Evolutionary conservation across 1,140 invertebrate genomes (phyloP).

Genomic region (Oppia nitens): DNA sequence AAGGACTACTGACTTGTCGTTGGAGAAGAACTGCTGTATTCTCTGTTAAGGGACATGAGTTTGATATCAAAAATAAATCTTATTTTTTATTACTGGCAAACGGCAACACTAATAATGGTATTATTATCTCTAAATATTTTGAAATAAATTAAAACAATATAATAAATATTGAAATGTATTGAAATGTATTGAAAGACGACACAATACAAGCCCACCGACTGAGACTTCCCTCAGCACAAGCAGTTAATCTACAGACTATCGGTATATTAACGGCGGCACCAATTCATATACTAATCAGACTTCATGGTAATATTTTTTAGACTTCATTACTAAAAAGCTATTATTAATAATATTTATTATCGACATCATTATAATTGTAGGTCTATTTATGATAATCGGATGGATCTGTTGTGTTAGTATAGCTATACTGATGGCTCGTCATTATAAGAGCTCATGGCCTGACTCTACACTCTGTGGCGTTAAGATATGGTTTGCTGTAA

Average conservation of each 20-base stretch:
- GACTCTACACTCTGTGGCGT: slow-evolving; percentile 59
- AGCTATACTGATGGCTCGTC: slow-evolving; percentile 72
- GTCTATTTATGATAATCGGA: slow-evolving; percentile 63
- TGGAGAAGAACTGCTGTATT: neutral
- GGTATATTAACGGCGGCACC: neutral
- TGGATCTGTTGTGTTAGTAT: slow-evolving; percentile 80
- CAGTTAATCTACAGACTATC: slow-evolving; percentile 6
- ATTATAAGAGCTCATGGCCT: slow-evolving; percentile 79
- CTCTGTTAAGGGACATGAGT: neutral
- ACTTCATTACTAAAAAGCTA: neutral
- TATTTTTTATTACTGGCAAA: slow-evolving; percentile 2
- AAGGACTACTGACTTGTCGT: neutral
- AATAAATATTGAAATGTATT: neutral
- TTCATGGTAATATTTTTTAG: slow-evolving; percentile 45
- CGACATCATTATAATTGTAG: slow-evolving; percentile 31
- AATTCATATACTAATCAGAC: neutral
- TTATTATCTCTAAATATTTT: neutral
- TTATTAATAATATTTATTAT: neutral
- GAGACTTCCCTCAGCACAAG: neutral
- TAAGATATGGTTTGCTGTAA: slow-evolving; percentile 66
- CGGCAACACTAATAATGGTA: neutral
- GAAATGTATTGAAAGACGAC: no score
- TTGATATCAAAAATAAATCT: neutral
- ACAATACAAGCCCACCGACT: slow-evolving; percentile 10
- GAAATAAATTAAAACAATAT: neutral